These are phyloP conservation scores for Polia nebulosa DNA, from an alignment of 2,888 invertebrate species.

Conservation along the genomic window DNA sequence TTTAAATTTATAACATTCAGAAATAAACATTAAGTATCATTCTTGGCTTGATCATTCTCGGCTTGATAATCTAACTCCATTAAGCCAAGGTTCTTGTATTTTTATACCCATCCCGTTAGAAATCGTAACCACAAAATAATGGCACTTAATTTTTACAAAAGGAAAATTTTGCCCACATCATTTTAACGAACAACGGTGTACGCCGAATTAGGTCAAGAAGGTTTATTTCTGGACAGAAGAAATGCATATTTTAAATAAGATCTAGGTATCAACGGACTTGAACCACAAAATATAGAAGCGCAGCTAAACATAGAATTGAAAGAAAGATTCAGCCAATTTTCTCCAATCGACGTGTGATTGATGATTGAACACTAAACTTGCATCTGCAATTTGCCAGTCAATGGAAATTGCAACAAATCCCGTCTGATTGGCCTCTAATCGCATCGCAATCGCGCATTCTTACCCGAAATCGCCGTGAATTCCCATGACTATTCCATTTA, in stretches of 20 bases:
- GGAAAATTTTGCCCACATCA: constrained; percentile 25
- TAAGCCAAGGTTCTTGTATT: constrained; percentile 5
- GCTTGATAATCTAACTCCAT: neutral
- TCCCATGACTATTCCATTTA: constrained; percentile 87
- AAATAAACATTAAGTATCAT: neutral
- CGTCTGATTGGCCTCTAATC: constrained; percentile 87
- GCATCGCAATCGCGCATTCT: constrained; percentile 75
- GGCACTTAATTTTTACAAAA: constrained; percentile 1
- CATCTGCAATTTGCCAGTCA: constrained; percentile 88
- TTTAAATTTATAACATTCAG: neutral
- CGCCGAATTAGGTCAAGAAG: constrained; percentile 31
- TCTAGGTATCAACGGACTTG: constrained; percentile 21
- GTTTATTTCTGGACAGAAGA: constrained; percentile 23
- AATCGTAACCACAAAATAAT: constrained; percentile 16
- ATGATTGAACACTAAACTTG: constrained; percentile 80
- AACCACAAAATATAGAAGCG: constrained; percentile 37
- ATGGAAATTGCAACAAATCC: constrained; percentile 88
- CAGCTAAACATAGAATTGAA: constrained; percentile 55
- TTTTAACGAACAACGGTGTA: constrained; percentile 7
- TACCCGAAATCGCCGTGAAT: constrained; percentile 76
- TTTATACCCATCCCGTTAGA: neutral
- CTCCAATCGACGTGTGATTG: constrained; percentile 79
- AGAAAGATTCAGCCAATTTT: constrained; percentile 64
- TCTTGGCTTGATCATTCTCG: neutral
- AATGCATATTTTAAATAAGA: constrained; percentile 36